A percentile compares a stretch with the other conserved stretches of the same genome.
phyloP scores from a whole-genome alignment of 2,113 vertebrate genomes.

The Silurus meridionalis region DNA sequence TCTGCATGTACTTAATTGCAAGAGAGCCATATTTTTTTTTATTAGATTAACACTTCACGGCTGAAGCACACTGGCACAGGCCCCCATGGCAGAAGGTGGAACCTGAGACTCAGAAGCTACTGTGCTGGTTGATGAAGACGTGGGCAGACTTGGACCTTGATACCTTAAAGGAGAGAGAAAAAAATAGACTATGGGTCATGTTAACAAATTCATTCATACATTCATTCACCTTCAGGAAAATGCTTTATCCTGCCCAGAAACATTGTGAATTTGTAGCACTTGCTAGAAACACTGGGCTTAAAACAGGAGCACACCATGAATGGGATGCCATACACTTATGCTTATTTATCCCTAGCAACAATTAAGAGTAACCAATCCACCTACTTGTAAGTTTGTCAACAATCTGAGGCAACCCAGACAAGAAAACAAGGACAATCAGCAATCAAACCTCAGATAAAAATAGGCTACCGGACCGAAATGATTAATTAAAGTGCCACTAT shows the following conservation, averaged over 20 bases:
- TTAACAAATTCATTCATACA: background rate
- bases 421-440: background rate
- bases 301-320: background rate
- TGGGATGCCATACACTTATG: background rate
- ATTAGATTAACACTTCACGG: slow-evolving; percentile 14
- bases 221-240: background rate
- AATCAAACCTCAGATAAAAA: background rate
- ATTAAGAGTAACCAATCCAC: background rate
- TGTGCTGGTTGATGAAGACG: slow-evolving; percentile 78
- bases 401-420: background rate
- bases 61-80: slow-evolving; percentile 62
- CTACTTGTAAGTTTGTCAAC: background rate
- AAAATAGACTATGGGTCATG: background rate
- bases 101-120: slow-evolving; percentile 69
- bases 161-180: slow-evolving; percentile 73
- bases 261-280: background rate
- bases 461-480: background rate
- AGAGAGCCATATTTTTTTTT: slow-evolving; percentile 2
- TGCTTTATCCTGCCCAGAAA: background rate
- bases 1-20: slow-evolving; percentile 22
- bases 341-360: background rate
- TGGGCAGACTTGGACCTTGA: slow-evolving; percentile 77
- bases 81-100: slow-evolving; percentile 60
- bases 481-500: background rate
- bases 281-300: background rate